Conservation (phyloP, 2,888 invertebrate genomes). For the Lasius fuliginosus region DNA sequence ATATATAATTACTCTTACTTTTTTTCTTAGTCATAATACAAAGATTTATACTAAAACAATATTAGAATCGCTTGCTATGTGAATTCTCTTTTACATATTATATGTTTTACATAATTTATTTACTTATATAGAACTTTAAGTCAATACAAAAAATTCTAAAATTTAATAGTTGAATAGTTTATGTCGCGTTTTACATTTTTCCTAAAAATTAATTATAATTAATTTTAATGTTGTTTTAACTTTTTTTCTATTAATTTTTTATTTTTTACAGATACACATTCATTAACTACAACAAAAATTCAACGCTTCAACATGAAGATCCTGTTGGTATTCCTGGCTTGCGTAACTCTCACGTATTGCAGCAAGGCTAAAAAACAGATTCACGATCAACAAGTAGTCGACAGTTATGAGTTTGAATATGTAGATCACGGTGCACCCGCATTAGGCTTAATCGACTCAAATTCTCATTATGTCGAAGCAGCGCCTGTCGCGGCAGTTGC, state of each 20-base stretch:
- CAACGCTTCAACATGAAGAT: conserved; percentile 61
- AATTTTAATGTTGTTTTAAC: background rate
- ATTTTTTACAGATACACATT: conserved; percentile 8
- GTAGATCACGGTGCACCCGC: conserved; percentile 61
- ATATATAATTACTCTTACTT: background rate
- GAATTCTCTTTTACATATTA: background rate
- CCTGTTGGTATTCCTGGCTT: conserved; percentile 61
- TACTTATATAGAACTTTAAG: background rate
- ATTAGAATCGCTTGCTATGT: background rate
- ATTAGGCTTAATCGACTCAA: conserved; percentile 45
- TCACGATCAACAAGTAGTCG: conserved; percentile 63
- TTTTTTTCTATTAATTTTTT: background rate
- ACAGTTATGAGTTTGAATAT: conserved; percentile 74
- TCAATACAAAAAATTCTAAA: background rate
- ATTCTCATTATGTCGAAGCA: conserved; percentile 64
- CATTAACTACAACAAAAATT: background rate
- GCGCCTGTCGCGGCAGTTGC: conserved; percentile 69
- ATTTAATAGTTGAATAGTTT: background rate
- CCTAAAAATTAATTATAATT: background rate
- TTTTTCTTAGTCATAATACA: background rate
- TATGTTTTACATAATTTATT: background rate
- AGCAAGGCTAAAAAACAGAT: conserved; percentile 64
- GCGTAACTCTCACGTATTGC: conserved; percentile 51
- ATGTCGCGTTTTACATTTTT: background rate
- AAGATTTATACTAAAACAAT: background rate